Evolutionary conservation across 2,888 invertebrate genomes (phyloP), one percentile per base, ranked within the genome.

Genomic region (Adineta ricciae): DNA sequence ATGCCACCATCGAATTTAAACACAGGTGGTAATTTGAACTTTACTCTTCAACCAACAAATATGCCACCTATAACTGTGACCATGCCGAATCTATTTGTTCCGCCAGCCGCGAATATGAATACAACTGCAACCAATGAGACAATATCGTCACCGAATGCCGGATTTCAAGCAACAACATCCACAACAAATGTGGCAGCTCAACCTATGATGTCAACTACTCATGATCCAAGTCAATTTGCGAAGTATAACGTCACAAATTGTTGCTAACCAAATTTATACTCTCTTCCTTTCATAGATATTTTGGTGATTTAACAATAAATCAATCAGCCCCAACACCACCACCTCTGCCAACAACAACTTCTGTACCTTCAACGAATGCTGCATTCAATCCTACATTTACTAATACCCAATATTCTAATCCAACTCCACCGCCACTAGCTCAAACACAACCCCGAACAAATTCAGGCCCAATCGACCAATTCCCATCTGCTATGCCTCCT

Each of bases 61-160:
- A 41, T 78, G 41, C 78, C 78, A 78, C 78, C 78, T n/a, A 78
- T 78, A 78, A 41, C 41, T 41, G 41, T 78, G 9, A n/a, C 78
- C n/a, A 78, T 24, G 24, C 41, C 78, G 41, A 64, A 19, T 64
- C 11, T 41, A 24, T 78, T 78, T 41, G 41, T 41, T 41, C 78
- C 78, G 9, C 78, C 78, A 78, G 21, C 78, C 4, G 41, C 24
- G 3, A n/a, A 38, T 38, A 78, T n/a, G 24, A 78, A 7, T 11
- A 11, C 78, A 73, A 73, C 36, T 9, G 38, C 38, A 73, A 73
- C 78, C 14, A 41, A 78, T 41, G 78, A 78, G 24, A 78, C 41
- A 41, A 5, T 64, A 9, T 64, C 56, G 11, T 21, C 56, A 64
- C 9, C 56, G 4, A 64, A 64, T n/a, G 8, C 14, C 27, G 56